Evolutionary conservation across 2,797 vertebrate genomes (phyloP), one percentile per base, ranked within the genome.

Genomic region (Pseudomugil tenellus): DNA sequence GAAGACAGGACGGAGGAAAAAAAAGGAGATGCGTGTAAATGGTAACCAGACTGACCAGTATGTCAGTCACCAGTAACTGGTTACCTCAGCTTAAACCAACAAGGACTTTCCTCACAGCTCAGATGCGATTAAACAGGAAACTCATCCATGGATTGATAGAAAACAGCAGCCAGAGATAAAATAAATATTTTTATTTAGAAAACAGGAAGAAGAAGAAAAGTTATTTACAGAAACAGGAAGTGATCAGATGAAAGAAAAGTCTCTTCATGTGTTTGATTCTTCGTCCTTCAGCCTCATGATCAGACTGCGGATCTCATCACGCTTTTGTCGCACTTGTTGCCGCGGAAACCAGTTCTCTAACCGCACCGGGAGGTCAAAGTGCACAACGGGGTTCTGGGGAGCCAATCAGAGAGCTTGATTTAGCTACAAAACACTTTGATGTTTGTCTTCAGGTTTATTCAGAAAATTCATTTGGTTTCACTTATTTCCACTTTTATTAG

Each of bases 271-370:
- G 37, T 39, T 39, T 16, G 14, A 3, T 3, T 39, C 14, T 39
- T 39, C 4, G 37, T 39, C 14, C 37, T 39, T 39, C 37, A 99
- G 85, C 79, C 87, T 94, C 88, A 98, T 87, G 70, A 99, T 96
- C 55, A 99, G 86, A 62, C 94, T 91, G 29, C 93, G 90, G 81
- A 99, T 96, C 82, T 96, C 95, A 78, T 95, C 92, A 13, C 97
- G 93, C 85, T 99, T 99, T 88, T 87, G 93, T 74, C 94, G 95
- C 54, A 96, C 96, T 21, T 82, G 89, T 46, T 95, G 95, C 66
- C 94, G 94, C 46, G 94, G 95, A 88, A 98, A 99, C 97, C 97
- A 99, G 32, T 78, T 86, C 49, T 96, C 95, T 85, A 99, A 88
- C 26, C 88, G 87, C 48, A 96, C 58, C 0, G 96, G 96, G 53